A percentile compares a stretch with the other conserved stretches of the same genome.
These are phyloP conservation scores for Thereva unica DNA, from an alignment of 2,888 invertebrate genomes.

Conservation along the genomic window DNA sequence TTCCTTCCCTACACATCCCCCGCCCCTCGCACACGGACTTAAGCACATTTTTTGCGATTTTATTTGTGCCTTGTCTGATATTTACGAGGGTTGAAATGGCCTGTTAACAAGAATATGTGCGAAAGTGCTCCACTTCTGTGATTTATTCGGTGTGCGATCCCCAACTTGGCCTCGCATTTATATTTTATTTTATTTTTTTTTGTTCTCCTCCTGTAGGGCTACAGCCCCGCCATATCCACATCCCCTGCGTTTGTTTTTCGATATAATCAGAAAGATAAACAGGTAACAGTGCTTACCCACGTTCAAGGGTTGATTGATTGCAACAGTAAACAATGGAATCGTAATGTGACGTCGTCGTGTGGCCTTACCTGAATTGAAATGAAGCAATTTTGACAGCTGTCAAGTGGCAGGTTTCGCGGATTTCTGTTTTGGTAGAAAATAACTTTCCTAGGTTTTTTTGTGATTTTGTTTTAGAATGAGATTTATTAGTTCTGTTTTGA, in stretches of 20 bases:
- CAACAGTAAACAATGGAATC: too few relatives aligned
- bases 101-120: slow-evolving; percentile 31
- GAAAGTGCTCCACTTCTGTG: slow-evolving; percentile 15
- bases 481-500: too few relatives aligned
- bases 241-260: slow-evolving; percentile 18
- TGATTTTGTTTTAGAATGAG: too few relatives aligned
- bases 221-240: not conserved
- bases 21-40: not conserved
- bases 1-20: not conserved
- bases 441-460: too few relatives aligned
- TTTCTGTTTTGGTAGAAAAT: too few relatives aligned
- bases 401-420: too few relatives aligned
- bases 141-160: slow-evolving; percentile 25
- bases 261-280: slow-evolving; percentile 26
- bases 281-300: not conserved
- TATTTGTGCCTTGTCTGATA: slow-evolving; percentile 14
- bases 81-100: slow-evolving; percentile 31
- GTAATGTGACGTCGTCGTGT: too few relatives aligned
- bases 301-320: too few relatives aligned
- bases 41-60: slow-evolving; percentile 21
- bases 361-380: too few relatives aligned
- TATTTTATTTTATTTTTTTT: not conserved
- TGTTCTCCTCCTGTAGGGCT: not conserved
- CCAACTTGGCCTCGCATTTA: slow-evolving; percentile 8
- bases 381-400: too few relatives aligned